phyloP scores from a whole-genome alignment of 2,888 invertebrate species.

The Crepidodera aurea region DNA sequence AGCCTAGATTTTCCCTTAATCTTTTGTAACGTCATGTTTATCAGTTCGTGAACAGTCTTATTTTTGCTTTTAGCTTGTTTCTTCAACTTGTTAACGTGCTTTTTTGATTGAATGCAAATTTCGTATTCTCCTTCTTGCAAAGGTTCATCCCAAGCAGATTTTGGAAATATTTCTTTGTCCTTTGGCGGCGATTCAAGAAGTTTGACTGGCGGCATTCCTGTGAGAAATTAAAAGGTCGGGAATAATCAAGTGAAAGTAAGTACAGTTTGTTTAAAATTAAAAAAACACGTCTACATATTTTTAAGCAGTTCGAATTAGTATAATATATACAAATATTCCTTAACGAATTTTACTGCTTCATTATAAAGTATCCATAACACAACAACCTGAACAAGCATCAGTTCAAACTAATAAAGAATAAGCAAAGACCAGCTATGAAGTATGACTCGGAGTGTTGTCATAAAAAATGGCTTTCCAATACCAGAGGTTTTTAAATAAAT shows the following conservation, averaged over 20 bases:
- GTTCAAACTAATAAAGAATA: too few species aligned
- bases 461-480: too few species aligned
- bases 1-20: slow-evolving; percentile 39
- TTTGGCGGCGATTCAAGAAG: slow-evolving; percentile 28
- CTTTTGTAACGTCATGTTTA: slow-evolving; percentile 32
- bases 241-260: neutral
- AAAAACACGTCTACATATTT: neutral
- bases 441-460: too few species aligned
- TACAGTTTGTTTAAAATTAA: neutral
- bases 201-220: slow-evolving; percentile 32
- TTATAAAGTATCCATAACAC: too few species aligned
- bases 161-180: slow-evolving; percentile 40
- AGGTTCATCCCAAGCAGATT: slow-evolving; percentile 60
- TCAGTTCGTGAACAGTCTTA: slow-evolving; percentile 34
- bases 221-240: neutral
- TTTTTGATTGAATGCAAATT: slow-evolving; percentile 53
- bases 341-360: too few species aligned
- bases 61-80: slow-evolving; percentile 33
- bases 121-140: slow-evolving; percentile 61
- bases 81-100: slow-evolving; percentile 42
- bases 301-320: too few species aligned
- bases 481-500: too few species aligned
- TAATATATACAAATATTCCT: too few species aligned
- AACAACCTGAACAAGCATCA: too few species aligned
- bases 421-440: too few species aligned